Base-by-base conservation (phyloP, 2,888 invertebrate species). In the Ennomos quercinarius region DNA sequence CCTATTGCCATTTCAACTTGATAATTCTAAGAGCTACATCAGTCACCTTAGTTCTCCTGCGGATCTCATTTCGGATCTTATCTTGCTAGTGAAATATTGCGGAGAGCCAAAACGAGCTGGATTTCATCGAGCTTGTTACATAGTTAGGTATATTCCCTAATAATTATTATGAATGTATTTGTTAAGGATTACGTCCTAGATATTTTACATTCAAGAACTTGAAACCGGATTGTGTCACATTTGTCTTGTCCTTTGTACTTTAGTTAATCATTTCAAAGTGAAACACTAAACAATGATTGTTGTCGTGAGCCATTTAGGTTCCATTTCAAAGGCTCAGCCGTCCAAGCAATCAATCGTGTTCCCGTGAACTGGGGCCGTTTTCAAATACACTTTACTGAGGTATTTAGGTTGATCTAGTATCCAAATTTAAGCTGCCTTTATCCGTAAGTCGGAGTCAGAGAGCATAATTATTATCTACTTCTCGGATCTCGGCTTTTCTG, bases 291-390 rank as follows among this genome's bases (percentile, higher is more conserved):
- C 57, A 57, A 49, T 34, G 52, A 49, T 44, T 50, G 57, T 57
- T 38, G 42, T 48, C 48, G n/a, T 46, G 36, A 53, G 49, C 61
- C 50, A 57, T 62, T 57, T 57, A 50, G 50, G 57, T 46, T 53
- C 50, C 39, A 57, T 57, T 53, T 62, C 61, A 62, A 62, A 62
- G 54, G 54, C 53, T 51, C 44, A 43, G 51, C 39, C 47, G 55
- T 43, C 43, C 45, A 12, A 43, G 45, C 49, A 55, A 60, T 60
- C 55, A 60, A 55, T 60, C 51, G 55, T 38, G 36, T 17, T 38
- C 34, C 50, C 36, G 55, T 48, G 51, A 61, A 56, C 60, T 39
- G 47, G 43, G 53, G 55, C 50, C 35, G 11, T 55, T 54, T 39
- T 46, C 43, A 43, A 55, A 51, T 51, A 55, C 51, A 55, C 55